Base-by-base conservation (phyloP, 1,140 invertebrate genomes). In the Ceratitis capitata region DNA sequence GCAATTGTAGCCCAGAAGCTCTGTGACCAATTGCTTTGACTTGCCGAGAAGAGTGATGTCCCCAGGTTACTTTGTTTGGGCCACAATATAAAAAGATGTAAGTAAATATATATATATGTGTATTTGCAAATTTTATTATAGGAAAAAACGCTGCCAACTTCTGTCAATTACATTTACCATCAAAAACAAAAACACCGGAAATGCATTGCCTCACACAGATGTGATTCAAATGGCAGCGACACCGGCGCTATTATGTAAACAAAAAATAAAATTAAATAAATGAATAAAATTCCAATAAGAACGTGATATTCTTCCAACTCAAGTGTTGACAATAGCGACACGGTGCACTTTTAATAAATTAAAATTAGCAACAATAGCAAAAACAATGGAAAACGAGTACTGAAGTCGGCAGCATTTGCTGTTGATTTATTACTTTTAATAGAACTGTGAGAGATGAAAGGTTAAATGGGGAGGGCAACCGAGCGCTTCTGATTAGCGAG, bases 1-100 rank as follows among this genome's bases (percentile, higher is more conserved):
- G 29, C 26, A 32, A 35, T 16, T 35, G 29, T 32, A n/a, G 61
- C 32, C 32, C 14, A 23, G 51, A 9, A 32, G 10, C 7, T 19
- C n/a, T 39, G 61, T 45, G 39, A 45, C 69, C 69, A 78, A 78
- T 78, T 78, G 69, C 39, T 42, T 47, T 78, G 69, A 78, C 45
- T 78, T 47, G 35, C 16, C 26, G 69, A 10, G 64, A 35, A 74
- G 64, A 74, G 16, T 39, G 35, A 39, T 42, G 64, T 74, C 64
- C 32, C 64, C 64, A 74, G 39, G n/a, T 35, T 74, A 74, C 64
- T 74, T 74, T 61, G 58, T 26, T 29, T 61, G 23, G 23, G 12
- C 26, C 58, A 32, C 10, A 35, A 32, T 42, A 32, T 42, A 35
- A 14, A 74, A n/a, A 74, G 35, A 35, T 74, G 39, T 4, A 74